Conservation (phyloP, 2,888 invertebrate species). For the Andrena camellia region DNA sequence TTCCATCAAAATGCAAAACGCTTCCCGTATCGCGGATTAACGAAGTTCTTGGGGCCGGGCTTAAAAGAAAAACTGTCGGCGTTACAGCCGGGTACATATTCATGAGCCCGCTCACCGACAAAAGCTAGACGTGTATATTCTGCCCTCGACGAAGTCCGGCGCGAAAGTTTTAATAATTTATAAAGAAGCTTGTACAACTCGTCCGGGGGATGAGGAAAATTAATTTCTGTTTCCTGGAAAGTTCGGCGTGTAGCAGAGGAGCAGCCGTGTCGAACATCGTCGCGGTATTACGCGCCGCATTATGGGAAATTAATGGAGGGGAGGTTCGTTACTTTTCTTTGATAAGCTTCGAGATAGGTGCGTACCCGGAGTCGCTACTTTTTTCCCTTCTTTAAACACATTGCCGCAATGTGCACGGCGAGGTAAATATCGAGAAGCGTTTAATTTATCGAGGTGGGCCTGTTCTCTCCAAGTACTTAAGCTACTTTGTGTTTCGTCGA, state of each 20-base stretch:
- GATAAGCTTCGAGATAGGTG: constrained; percentile 1
- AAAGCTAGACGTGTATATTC: constrained; percentile 44
- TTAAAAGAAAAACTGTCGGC: constrained; percentile 54
- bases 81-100: constrained; percentile 57
- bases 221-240: constrained; percentile 59
- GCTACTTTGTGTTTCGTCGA: neutral
- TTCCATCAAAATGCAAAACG: constrained; percentile 58
- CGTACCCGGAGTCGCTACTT: neutral
- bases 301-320: constrained; percentile 36
- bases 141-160: constrained; percentile 17
- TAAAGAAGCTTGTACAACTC: constrained; percentile 53
- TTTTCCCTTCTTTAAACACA: neutral
- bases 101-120: constrained; percentile 52
- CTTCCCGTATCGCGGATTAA: constrained; percentile 51
- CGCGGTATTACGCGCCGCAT: constrained; percentile 27
- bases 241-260: constrained; percentile 16
- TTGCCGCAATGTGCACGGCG: neutral
- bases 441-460: constrained; percentile 17
- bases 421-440: neutral
- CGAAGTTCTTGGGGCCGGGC: constrained; percentile 37
- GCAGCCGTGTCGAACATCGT: constrained; percentile 35
- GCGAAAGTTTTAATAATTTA: constrained; percentile 68
- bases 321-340: constrained; percentile 23
- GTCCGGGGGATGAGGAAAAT: constrained; percentile 36
- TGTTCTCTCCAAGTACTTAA: neutral